These are phyloP conservation scores for Tiliacea aurago DNA, from an alignment of 2,888 invertebrate genomes.

Conservation along the genomic window DNA sequence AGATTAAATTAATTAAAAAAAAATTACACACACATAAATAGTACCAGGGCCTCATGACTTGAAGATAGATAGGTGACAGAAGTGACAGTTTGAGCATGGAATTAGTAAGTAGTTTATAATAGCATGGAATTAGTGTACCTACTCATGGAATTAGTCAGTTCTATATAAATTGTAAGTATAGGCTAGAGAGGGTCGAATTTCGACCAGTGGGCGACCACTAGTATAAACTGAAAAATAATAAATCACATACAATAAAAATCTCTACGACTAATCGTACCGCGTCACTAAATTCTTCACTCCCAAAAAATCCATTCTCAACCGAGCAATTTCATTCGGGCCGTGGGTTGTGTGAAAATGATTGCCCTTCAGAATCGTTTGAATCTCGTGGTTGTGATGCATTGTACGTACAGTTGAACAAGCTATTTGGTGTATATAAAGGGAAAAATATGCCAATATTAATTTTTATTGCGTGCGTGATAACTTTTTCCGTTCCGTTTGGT, in stretches of 20 bases:
- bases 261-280: background rate
- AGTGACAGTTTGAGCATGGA: no score
- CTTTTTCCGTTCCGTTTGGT: no score
- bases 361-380: conserved; percentile 40
- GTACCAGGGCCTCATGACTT: no score
- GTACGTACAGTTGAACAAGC: conserved; percentile 45
- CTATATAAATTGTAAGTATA: no score
- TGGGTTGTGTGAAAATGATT: conserved; percentile 22
- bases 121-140: no score
- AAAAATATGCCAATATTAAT: background rate
- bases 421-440: background rate
- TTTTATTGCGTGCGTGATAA: background rate
- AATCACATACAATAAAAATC: background rate
- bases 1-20: no score
- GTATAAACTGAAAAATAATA: background rate
- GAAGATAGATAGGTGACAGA: no score
- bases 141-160: no score
- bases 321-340: conserved; percentile 28
- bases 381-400: conserved; percentile 62
- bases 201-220: no score
- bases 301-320: conserved; percentile 3
- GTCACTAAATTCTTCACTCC: conserved; percentile 20
- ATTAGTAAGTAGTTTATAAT: no score
- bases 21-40: no score
- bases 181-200: no score